Conservation (phyloP, 2,797 vertebrate species). For the Streptopelia turtur region DNA sequence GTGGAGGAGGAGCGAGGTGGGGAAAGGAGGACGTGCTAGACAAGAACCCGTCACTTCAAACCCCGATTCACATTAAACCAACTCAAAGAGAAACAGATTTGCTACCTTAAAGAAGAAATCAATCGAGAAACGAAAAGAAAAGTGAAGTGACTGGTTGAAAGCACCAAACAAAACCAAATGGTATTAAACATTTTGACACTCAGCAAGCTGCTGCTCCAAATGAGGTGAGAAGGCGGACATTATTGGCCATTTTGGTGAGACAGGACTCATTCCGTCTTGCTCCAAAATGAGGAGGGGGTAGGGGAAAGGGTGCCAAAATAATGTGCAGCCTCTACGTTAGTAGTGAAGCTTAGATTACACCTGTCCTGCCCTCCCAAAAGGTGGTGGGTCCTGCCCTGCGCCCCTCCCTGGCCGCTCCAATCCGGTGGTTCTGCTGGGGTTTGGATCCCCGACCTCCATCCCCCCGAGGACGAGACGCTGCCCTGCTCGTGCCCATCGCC, state of each 20-base stretch:
- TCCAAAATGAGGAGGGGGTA: slow-evolving; percentile 90
- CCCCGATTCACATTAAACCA: slow-evolving; percentile 81
- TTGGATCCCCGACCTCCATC: slow-evolving; percentile 43
- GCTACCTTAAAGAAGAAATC: slow-evolving; percentile 64
- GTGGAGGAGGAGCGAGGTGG: slow-evolving; percentile 29
- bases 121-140: slow-evolving; percentile 61
- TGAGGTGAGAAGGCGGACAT: slow-evolving; percentile 89
- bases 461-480: slow-evolving; percentile 33
- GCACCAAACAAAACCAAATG: slow-evolving; percentile 84
- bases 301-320: slow-evolving; percentile 83
- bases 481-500: slow-evolving; percentile 49
- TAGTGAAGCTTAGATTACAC: slow-evolving; percentile 98
- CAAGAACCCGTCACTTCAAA: slow-evolving; percentile 77
- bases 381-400: slow-evolving; percentile 4
- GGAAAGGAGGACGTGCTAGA: slow-evolving; percentile 1
- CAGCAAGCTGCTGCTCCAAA: slow-evolving; percentile 87
- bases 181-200: slow-evolving; percentile 83
- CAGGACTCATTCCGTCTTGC: slow-evolving; percentile 84
- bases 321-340: slow-evolving; percentile 91
- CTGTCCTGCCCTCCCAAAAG: slow-evolving; percentile 80
- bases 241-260: slow-evolving; percentile 94
- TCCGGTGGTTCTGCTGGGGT: neutral
- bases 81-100: slow-evolving; percentile 74
- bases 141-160: slow-evolving; percentile 87
- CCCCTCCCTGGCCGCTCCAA: neutral